Evolutionary conservation across 1,140 invertebrate genomes (phyloP).

Genomic region (Gryon sp.): DNA sequence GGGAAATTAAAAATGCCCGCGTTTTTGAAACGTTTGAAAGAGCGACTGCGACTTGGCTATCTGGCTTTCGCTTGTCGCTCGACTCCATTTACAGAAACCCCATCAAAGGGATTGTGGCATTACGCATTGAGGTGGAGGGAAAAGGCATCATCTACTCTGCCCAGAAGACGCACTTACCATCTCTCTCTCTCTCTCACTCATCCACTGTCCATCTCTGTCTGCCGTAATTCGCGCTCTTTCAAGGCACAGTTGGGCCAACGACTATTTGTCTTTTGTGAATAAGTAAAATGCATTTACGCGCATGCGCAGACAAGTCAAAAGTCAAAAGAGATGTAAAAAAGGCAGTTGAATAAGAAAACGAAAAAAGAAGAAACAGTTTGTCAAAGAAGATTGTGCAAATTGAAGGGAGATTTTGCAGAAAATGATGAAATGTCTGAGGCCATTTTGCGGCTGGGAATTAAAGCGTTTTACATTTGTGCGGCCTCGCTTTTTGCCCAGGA

Average conservation of each 20-base stretch:
- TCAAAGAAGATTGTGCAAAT: too few species aligned
- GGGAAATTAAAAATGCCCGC: conserved; percentile 78
- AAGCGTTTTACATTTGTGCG: conserved; percentile 35
- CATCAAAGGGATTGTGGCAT: conserved; percentile 79
- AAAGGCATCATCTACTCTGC: conserved; percentile 50
- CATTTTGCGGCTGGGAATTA: conserved; percentile 45
- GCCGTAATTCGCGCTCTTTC: conserved; percentile 38
- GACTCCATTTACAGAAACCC: conserved; percentile 79
- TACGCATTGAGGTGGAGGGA: conserved; percentile 71
- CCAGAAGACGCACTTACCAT: conserved; percentile 67
- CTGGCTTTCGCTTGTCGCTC: conserved; percentile 22
- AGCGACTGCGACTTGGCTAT: conserved; percentile 64
- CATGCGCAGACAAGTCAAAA: conserved; percentile 4
- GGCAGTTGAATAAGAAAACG: neutral
- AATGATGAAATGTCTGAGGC: too few species aligned
- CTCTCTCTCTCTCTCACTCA: too few species aligned
- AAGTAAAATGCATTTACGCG: conserved; percentile 79
- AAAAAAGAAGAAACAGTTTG: too few species aligned
- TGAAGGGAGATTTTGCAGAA: too few species aligned
- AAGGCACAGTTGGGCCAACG: conserved; percentile 66
- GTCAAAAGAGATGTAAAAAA: neutral
- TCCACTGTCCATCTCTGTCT: too few species aligned
- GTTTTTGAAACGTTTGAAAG: conserved; percentile 61
- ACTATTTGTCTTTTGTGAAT: conserved; percentile 80
- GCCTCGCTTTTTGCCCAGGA: conserved; percentile 6